These are phyloP conservation scores for Apamea crenata DNA, from an alignment of 2,888 invertebrate species.

Conservation along the genomic window DNA sequence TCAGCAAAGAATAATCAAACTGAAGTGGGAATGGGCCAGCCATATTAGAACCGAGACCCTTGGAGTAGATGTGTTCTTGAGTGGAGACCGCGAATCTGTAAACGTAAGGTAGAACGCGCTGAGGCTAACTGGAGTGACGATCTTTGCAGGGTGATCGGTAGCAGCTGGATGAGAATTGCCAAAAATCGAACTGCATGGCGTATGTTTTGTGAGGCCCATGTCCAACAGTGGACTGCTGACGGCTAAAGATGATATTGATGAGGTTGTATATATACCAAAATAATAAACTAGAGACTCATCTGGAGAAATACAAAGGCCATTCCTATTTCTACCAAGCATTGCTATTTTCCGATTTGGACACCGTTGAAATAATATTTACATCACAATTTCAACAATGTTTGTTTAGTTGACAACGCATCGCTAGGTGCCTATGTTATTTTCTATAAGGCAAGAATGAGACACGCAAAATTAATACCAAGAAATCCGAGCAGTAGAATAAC, in stretches of 20 bases:
- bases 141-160: background rate
- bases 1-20: background rate
- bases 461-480: no score
- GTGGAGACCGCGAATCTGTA: background rate
- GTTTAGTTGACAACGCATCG: background rate
- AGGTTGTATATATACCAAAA: background rate
- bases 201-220: background rate
- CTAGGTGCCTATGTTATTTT: no score
- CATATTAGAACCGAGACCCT: background rate
- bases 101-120: background rate
- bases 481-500: background rate
- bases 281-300: background rate
- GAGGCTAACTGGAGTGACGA: background rate
- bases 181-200: background rate
- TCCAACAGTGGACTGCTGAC: no score
- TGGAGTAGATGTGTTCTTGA: background rate
- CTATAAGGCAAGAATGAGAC: no score
- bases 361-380: background rate
- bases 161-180: background rate
- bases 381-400: background rate
- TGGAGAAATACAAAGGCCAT: background rate
- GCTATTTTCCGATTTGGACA: background rate
- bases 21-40: background rate
- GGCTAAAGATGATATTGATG: background rate
- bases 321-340: background rate